phyloP scores from a whole-genome alignment of 1,140 invertebrate species.

The Coelopa frigida region DNA sequence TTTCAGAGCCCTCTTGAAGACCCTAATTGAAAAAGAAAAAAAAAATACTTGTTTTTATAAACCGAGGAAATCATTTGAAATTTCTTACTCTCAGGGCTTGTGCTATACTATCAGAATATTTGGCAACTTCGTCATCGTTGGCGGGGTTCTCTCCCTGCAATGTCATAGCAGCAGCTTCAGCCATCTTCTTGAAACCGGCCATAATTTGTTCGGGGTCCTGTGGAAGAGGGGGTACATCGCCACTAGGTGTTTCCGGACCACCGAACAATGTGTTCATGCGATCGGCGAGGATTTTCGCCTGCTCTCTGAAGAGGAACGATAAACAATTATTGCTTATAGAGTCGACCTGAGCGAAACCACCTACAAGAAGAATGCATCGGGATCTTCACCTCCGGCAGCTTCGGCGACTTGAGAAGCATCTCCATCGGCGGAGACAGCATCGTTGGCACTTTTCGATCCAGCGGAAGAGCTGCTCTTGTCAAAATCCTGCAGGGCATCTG shows the following conservation, averaged over 20 bases:
- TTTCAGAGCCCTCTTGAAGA: slow-evolving; percentile 46
- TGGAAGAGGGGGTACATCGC: slow-evolving; percentile 33
- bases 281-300: slow-evolving; percentile 40
- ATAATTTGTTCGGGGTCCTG: slow-evolving; percentile 39
- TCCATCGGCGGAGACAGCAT: slow-evolving; percentile 15
- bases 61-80: neutral
- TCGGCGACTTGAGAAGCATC: slow-evolving; percentile 13
- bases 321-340: neutral
- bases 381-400: slow-evolving; percentile 15
- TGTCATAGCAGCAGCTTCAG: slow-evolving; percentile 38
- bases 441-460: slow-evolving; percentile 11
- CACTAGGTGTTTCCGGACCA: slow-evolving; percentile 31
- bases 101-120: slow-evolving; percentile 44
- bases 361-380: slow-evolving; percentile 38
- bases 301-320: slow-evolving; percentile 25
- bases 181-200: slow-evolving; percentile 42
- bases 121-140: slow-evolving; percentile 35
- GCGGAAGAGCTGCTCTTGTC: slow-evolving; percentile 32
- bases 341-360: slow-evolving; percentile 4
- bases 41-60: neutral
- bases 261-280: slow-evolving; percentile 41
- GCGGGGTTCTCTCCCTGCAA: slow-evolving; percentile 34
- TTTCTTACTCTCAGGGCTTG: slow-evolving; percentile 34
- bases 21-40: slow-evolving; percentile 22
- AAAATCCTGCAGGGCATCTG: slow-evolving; percentile 51